Evolutionary conservation across 1,140 invertebrate genomes (phyloP).

Genomic region (Steinernema feltiae): DNA sequence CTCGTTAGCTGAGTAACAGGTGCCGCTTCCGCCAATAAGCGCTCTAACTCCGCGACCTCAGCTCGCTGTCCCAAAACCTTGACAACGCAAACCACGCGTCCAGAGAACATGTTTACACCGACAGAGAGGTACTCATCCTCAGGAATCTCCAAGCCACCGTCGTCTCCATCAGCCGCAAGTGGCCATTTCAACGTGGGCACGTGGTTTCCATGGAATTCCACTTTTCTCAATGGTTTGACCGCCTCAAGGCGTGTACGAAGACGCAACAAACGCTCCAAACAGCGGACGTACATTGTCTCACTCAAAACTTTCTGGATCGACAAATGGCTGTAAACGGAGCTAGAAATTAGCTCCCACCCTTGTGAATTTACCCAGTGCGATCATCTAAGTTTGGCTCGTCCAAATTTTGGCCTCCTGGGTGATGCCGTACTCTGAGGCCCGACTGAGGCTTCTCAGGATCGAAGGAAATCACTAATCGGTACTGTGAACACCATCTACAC

Average conservation of each 20-base stretch:
- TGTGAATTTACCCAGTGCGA: background rate
- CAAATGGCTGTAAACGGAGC: constrained; percentile 70
- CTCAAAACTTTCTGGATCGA: constrained; percentile 90
- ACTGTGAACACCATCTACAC: constrained; percentile 67
- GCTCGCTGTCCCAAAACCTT: background rate
- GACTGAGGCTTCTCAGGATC: constrained; percentile 5
- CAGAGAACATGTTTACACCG: constrained; percentile 37
- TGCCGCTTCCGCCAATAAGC: background rate
- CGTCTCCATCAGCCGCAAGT: constrained; percentile 19
- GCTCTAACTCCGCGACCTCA: constrained; percentile 22
- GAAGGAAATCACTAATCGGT: constrained; percentile 68
- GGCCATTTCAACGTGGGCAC: constrained; percentile 12
- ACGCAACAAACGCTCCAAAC: constrained; percentile 72
- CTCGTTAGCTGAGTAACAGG: background rate
- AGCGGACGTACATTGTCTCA: constrained; percentile 90
- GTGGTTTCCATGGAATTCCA: background rate
- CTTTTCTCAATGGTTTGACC: constrained; percentile 64
- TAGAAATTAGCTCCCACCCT: too few species aligned
- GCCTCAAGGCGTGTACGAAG: constrained; percentile 73
- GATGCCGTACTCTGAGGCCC: constrained; percentile 22
- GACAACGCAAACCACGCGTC: constrained; percentile 30
- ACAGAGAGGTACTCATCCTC: constrained; percentile 31
- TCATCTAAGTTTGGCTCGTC: constrained; percentile 67
- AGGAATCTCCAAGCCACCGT: constrained; percentile 26
- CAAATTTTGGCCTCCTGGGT: constrained; percentile 65